These are phyloP conservation scores for Engystomops pustulosus DNA, from an alignment of 2,113 vertebrate genomes.

Conservation along the genomic window DNA sequence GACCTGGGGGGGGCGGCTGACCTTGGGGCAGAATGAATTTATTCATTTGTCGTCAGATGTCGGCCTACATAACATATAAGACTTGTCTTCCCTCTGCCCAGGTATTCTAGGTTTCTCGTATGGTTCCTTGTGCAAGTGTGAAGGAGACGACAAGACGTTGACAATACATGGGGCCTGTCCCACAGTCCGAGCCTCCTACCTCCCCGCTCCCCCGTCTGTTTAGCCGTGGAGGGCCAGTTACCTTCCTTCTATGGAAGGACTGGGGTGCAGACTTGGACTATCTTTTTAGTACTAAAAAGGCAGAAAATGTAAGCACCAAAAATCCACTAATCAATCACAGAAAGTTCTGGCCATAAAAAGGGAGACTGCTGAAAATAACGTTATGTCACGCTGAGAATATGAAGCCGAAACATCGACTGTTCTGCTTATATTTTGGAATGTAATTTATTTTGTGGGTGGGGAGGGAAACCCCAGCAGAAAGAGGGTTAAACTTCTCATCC, in stretches of 20 bases:
- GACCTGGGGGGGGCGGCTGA: too few relatives aligned
- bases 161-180: too few relatives aligned
- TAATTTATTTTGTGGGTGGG: background rate
- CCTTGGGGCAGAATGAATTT: too few relatives aligned
- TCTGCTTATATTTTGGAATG: background rate
- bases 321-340: background rate
- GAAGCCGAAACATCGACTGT: background rate
- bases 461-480: too few relatives aligned
- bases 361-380: background rate
- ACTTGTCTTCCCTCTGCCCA: too few relatives aligned
- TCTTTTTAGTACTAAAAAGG: background rate
- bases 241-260: slow-evolving; percentile 51
- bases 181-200: slow-evolving; percentile 53
- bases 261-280: background rate
- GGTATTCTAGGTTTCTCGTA: too few relatives aligned
- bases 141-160: too few relatives aligned
- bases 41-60: too few relatives aligned
- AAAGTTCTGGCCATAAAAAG: background rate
- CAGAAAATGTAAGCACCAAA: background rate
- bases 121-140: too few relatives aligned
- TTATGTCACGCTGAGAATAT: background rate
- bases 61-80: too few relatives aligned
- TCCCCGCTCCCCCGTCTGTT: slow-evolving; percentile 48
- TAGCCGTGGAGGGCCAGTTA: slow-evolving; percentile 52
- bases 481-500: too few relatives aligned